Evolutionary conservation across 2,797 vertebrate genomes (phyloP).

Genomic region (Sebastes hubbsi): DNA sequence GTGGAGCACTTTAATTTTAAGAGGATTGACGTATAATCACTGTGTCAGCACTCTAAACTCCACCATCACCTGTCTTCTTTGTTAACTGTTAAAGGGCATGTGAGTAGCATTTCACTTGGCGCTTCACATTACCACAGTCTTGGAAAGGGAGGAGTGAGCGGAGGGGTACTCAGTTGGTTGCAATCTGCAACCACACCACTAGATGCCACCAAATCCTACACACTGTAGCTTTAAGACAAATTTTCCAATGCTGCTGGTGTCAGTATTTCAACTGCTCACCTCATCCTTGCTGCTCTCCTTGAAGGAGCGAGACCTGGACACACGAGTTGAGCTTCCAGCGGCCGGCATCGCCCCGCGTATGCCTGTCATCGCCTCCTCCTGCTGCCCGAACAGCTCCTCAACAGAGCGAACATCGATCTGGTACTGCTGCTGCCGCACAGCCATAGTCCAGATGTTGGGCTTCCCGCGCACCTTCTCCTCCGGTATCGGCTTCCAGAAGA

Average conservation of each 20-base stretch:
- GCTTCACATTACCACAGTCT: neutral
- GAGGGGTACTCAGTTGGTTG: neutral
- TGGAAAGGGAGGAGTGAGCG: neutral
- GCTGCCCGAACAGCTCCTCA: slow-evolving; percentile 99
- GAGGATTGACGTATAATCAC: neutral
- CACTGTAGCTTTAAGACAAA: neutral
- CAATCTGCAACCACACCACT: neutral
- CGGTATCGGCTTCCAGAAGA: slow-evolving; percentile 98
- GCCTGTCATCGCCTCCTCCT: slow-evolving; percentile 80
- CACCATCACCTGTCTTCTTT: neutral
- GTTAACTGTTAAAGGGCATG: neutral
- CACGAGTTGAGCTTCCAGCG: slow-evolving; percentile 43
- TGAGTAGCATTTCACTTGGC: too few species aligned
- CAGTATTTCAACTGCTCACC: slow-evolving; percentile 81
- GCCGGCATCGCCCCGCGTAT: slow-evolving; percentile 70
- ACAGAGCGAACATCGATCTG: slow-evolving; percentile 94
- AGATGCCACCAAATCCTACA: neutral
- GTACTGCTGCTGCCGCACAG: slow-evolving; percentile 90
- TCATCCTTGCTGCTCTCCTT: slow-evolving; percentile 90
- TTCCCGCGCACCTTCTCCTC: slow-evolving; percentile 96
- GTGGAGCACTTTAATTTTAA: neutral
- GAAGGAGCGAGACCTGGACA: slow-evolving; percentile 85
- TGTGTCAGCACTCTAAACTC: neutral
- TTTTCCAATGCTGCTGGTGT: neutral
- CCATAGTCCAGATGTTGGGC: slow-evolving; percentile 96